Percentiles rank a stretch among this genome's conserved stretches.
phyloP scores from a whole-genome alignment of 2,888 invertebrate species.

The Cantharis nigra region DNA sequence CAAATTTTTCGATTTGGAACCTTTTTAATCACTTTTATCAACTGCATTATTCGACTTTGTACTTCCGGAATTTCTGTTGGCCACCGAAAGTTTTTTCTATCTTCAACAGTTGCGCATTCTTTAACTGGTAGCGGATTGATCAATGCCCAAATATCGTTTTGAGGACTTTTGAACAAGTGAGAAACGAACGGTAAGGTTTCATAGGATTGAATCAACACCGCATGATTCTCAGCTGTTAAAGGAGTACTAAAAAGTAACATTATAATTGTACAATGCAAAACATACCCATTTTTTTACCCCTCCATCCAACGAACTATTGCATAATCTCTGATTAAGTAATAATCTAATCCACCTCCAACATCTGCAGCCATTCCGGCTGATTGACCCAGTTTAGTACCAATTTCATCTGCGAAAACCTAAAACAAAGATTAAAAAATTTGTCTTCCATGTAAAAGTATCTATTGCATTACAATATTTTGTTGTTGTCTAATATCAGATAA shows the following conservation, averaged over 20 bases:
- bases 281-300: conserved; percentile 28
- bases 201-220: conserved; percentile 48
- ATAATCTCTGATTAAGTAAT: conserved; percentile 55
- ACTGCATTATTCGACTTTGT: conserved; percentile 33
- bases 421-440: neutral
- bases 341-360: conserved; percentile 53
- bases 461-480: neutral
- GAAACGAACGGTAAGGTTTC: conserved; percentile 47
- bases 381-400: conserved; percentile 55
- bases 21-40: conserved; percentile 34
- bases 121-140: conserved; percentile 41
- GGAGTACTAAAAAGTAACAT: conserved; percentile 41
- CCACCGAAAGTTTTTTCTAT: neutral
- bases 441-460: neutral
- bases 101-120: conserved; percentile 32
- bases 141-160: conserved; percentile 48
- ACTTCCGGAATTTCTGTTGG: conserved; percentile 16
- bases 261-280: neutral
- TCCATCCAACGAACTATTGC: conserved; percentile 57
- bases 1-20: neutral
- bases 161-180: conserved; percentile 45
- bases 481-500: conserved; percentile 34
- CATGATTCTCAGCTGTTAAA: conserved; percentile 48
- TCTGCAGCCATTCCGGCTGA: conserved; percentile 55
- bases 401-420: conserved; percentile 38